Evolutionary conservation across 64 coral and sea anemone genomes (phyloP).

Genomic region (Montipora capricornis): DNA sequence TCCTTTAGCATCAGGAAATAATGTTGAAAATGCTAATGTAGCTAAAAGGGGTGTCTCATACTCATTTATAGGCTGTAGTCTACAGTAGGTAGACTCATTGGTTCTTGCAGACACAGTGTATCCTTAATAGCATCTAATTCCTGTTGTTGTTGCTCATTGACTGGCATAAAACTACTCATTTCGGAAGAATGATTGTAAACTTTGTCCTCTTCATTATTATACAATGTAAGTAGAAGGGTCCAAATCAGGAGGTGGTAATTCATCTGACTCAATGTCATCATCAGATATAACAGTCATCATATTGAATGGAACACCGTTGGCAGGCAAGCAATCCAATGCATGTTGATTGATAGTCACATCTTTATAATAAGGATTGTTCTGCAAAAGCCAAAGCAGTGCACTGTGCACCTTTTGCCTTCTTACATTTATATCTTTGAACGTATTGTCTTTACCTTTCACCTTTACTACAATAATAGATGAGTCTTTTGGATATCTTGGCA

Average conservation of each 20-base stretch:
- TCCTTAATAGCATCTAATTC: constrained; percentile 48
- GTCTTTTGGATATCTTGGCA: neutral
- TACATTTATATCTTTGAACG: constrained; percentile 28
- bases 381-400: constrained; percentile 7
- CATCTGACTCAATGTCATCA: neutral
- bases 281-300: constrained; percentile 7
- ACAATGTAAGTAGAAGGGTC: neutral
- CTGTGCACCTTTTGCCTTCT: constrained; percentile 4
- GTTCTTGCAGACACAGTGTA: constrained; percentile 27
- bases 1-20: constrained; percentile 14
- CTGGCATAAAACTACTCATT: constrained; percentile 60
- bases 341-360: constrained; percentile 13
- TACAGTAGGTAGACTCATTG: neutral
- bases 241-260: neutral
- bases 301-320: neutral
- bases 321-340: neutral
- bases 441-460: neutral
- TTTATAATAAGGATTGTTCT: constrained; percentile 36
- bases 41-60: constrained; percentile 37
- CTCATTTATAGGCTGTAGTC: constrained; percentile 54
- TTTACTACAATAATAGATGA: neutral
- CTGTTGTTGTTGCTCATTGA: constrained; percentile 36
- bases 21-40: constrained; percentile 39
- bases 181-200: constrained; percentile 13
- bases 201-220: constrained; percentile 29